phyloP scores from a whole-genome alignment of 2,797 vertebrate genomes.

The Dicrostonyx torquatus region DNA sequence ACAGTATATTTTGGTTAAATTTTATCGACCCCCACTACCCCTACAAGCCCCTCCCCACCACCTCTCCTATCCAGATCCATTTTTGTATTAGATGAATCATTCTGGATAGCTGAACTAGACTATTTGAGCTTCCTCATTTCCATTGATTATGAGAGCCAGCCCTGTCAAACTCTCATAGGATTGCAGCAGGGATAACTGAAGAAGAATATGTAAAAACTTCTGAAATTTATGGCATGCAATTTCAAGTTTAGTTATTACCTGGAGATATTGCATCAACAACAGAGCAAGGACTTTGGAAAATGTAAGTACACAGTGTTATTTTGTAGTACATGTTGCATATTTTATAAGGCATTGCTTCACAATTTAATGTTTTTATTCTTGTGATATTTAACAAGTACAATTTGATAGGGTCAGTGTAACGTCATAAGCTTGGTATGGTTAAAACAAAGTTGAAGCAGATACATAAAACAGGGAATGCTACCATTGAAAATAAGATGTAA shows the following conservation, averaged over 20 bases:
- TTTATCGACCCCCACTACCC: not conserved
- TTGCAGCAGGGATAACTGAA: not conserved
- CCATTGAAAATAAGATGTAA: constrained; percentile 16
- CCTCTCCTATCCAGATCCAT: not conserved
- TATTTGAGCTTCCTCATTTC: not conserved
- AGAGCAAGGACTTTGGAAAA: constrained; percentile 44
- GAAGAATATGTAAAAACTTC: not conserved
- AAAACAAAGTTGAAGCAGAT: constrained; percentile 10
- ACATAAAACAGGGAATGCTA: constrained; percentile 14
- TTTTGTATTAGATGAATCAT: not conserved
- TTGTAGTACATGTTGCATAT: constrained; percentile 53
- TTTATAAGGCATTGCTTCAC: constrained; percentile 65
- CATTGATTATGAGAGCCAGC: not conserved
- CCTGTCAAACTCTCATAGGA: not conserved
- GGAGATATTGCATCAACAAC: not conserved
- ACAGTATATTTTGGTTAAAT: not conserved
- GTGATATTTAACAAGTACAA: constrained; percentile 33
- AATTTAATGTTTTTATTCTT: constrained; percentile 60
- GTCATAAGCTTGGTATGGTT: constrained; percentile 19
- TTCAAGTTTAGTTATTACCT: constrained; percentile 57
- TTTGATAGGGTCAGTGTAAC: constrained; percentile 19
- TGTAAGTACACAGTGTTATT: constrained; percentile 41
- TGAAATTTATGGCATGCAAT: constrained; percentile 5
- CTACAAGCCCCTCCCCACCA: not conserved
- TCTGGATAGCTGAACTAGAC: not conserved